These are phyloP conservation scores for Macropis europaea DNA, from an alignment of 2,888 invertebrate species.

Conservation along the genomic window DNA sequence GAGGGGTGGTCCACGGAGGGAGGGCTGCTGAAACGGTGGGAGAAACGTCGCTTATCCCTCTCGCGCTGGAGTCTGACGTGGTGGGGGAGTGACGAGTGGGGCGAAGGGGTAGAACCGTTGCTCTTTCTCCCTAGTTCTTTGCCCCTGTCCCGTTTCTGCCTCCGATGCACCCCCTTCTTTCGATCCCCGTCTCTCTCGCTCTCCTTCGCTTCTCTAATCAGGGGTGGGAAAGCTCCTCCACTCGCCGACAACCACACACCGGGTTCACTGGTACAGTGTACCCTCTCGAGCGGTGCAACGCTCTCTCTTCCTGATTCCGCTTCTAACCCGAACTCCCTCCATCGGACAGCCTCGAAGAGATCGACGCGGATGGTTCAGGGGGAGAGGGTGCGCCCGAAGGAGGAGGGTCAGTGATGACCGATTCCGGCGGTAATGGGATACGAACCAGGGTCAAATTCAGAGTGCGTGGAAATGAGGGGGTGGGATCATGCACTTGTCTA, in stretches of 20 bases:
- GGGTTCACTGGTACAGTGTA: constrained; percentile 79
- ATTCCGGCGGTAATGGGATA: constrained; percentile 66
- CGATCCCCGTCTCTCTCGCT: constrained; percentile 2
- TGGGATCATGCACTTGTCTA: constrained; percentile 27
- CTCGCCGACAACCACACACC: constrained; percentile 61
- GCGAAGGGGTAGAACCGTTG: constrained; percentile 25
- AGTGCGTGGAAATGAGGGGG: constrained; percentile 33
- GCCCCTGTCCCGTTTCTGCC: constrained; percentile 7
- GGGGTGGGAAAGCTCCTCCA: constrained; percentile 52
- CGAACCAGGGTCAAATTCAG: constrained; percentile 65
- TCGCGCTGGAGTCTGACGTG: not conserved
- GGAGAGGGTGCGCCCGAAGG: constrained; percentile 23
- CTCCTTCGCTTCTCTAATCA: not conserved
- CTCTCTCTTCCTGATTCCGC: constrained; percentile 77
- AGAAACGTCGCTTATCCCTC: not conserved
- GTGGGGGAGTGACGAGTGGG: not conserved
- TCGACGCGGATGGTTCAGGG: constrained; percentile 34
- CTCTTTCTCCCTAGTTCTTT: constrained; percentile 20
- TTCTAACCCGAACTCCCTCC: constrained; percentile 51
- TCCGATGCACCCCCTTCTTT: constrained; percentile 1
- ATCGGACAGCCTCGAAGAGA: constrained; percentile 23
- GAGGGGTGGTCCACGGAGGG: constrained; percentile 11
- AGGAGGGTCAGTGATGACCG: constrained; percentile 68
- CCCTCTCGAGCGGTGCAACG: constrained; percentile 76
- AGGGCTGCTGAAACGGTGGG: not conserved